Evolutionary conservation across 1,140 invertebrate species (phyloP).

Genomic region (Elymnias hypermnestra): DNA sequence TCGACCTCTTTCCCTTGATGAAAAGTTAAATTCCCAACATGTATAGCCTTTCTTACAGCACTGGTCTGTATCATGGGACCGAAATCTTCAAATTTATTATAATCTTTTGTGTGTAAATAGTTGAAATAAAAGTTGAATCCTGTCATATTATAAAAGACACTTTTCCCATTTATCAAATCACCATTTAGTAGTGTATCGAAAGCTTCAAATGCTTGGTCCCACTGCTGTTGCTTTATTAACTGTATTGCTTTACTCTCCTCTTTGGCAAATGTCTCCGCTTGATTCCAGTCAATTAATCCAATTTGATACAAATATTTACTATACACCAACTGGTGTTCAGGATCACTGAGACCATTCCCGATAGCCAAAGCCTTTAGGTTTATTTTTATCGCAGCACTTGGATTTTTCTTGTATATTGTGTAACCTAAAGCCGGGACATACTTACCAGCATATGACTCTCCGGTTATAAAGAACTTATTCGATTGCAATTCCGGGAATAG

Average conservation of each 20-base stretch:
- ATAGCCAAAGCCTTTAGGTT: constrained; percentile 87
- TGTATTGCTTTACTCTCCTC: constrained; percentile 77
- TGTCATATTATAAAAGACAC: constrained; percentile 87
- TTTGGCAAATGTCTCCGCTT: constrained; percentile 77
- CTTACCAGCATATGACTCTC: constrained; percentile 92
- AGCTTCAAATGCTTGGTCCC: constrained; percentile 80
- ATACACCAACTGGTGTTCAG: constrained; percentile 86
- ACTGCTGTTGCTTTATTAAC: constrained; percentile 80
- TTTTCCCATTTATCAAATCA: constrained; percentile 79
- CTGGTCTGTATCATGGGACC: constrained; percentile 78
- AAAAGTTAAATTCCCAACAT: constrained; percentile 88
- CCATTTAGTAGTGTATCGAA: constrained; percentile 86
- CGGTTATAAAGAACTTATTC: constrained; percentile 87
- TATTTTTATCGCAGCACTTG: constrained; percentile 75
- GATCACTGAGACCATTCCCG: constrained; percentile 91
- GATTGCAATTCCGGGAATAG: constrained; percentile 81
- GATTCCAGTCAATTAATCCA: constrained; percentile 85
- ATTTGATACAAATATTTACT: constrained; percentile 89
- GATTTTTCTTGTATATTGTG: constrained; percentile 82
- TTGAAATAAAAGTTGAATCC: constrained; percentile 89
- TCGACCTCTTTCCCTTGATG: constrained; percentile 80
- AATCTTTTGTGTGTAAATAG: constrained; percentile 79
- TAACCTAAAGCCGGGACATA: constrained; percentile 88
- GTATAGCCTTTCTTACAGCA: constrained; percentile 82
- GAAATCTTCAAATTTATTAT: constrained; percentile 60